Conservation (phyloP, 2,797 vertebrate genomes). For the Pogoniulus pusillus region DNA sequence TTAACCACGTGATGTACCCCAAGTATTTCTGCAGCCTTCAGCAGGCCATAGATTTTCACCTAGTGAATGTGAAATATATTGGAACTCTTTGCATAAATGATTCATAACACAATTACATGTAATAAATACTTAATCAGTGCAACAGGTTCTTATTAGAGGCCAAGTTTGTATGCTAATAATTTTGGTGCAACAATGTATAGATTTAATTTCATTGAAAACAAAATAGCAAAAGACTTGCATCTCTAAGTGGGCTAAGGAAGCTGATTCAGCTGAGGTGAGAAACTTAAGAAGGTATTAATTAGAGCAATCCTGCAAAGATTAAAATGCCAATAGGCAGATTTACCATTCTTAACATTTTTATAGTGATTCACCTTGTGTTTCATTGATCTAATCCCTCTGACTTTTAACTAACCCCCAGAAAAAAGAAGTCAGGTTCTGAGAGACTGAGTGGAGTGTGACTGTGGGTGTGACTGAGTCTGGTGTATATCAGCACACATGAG, state of each 20-base stretch:
- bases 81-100: background rate
- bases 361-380: background rate
- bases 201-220: background rate
- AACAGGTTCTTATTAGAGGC: background rate
- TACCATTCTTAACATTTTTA: background rate
- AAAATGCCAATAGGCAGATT: background rate
- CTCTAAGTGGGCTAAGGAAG: background rate
- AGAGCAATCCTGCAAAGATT: background rate
- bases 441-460: background rate
- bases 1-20: fast-evolving
- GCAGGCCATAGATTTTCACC: background rate
- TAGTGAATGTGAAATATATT: background rate
- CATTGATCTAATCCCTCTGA: background rate
- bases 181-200: background rate
- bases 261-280: background rate
- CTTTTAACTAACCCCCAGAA: background rate
- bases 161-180: background rate
- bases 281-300: background rate
- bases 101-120: background rate
- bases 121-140: background rate
- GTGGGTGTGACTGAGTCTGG: background rate
- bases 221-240: background rate
- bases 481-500: background rate
- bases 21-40: background rate
- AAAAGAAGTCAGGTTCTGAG: background rate